Base-by-base conservation (phyloP, 2,888 invertebrate species). In the Globia sparganii region DNA sequence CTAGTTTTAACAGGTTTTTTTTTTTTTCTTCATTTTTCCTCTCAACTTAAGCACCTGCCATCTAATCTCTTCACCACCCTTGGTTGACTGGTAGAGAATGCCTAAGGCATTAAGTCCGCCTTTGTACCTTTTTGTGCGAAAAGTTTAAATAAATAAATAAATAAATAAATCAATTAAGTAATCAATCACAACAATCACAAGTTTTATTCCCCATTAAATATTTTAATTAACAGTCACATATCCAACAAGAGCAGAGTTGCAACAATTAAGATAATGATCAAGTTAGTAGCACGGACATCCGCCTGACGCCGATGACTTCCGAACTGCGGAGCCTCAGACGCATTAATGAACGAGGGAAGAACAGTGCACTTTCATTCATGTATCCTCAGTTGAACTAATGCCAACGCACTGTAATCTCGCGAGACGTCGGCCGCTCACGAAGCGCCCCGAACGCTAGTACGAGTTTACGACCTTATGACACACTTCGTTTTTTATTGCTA, bases 361-460 rank as follows among this genome's bases (percentile, higher is more conserved):
- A 81, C 87, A 88, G 79, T 93, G 93, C 93, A 94, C 93, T 95
- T 93, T 94, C 94, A 95, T 95, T 94, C 92, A 94, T 81, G 80
- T 83, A 77, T 88, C 87, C 87, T 89, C 86, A 81, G 79, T 86
- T 91, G 90, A 93, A 92, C 92, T 91, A 91, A 90, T 91, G 93
- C 91, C 94, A 95, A 96, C 92, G 96, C 92, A 94, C 95, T 94
- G 84, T 96, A 96, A 96, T 96, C 96, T 93, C 88, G 86, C 89
- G 92, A 93, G 93, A 92, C 93, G 86, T 80, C 83, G 84, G 75
- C 73, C 61, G 90, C 92, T 91, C 96, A 95, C 96, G 96, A 91
- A 92, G 18, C 73, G 66, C 40, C 64, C 43, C 72, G 62, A 69
- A 74, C 28, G 73, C 75, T 61, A 46, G 75, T 66, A 78, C 61